A percentile compares a stretch with the other conserved stretches of the same genome.
phyloP scores from a whole-genome alignment of 2,797 vertebrate species.

The Hephaestus fuliginosus region DNA sequence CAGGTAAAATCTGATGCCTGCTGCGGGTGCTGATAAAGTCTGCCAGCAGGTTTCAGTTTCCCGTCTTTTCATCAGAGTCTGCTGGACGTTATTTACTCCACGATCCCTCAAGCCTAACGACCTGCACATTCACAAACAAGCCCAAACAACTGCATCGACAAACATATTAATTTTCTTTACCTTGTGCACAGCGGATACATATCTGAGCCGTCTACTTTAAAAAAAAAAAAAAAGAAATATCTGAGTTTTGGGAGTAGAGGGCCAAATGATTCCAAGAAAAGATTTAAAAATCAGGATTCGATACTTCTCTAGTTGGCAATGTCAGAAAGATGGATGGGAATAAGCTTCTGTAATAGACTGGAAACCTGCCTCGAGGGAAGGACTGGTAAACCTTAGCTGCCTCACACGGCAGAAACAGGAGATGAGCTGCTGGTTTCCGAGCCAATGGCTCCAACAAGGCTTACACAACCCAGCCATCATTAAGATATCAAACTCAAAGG shows the following conservation, averaged over 20 bases:
- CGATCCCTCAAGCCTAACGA: slow-evolving; percentile 16
- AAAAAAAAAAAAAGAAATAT: background rate
- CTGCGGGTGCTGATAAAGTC: slow-evolving; percentile 63
- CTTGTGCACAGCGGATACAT: background rate
- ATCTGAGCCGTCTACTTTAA: slow-evolving; percentile 10
- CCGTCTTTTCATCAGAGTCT: slow-evolving; percentile 66
- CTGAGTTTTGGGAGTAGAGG: background rate
- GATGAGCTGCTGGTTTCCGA: slow-evolving; percentile 50
- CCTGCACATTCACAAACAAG: slow-evolving; percentile 28
- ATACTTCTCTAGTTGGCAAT: slow-evolving; percentile 24
- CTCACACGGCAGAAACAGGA: slow-evolving; percentile 48
- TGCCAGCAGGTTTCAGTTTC: slow-evolving; percentile 67
- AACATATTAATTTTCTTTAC: slow-evolving; percentile 37
- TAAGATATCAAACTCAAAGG: slow-evolving; percentile 54
- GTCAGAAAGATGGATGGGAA: slow-evolving; percentile 58
- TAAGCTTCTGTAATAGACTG: slow-evolving; percentile 55
- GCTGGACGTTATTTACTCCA: slow-evolving; percentile 42
- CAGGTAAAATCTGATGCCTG: slow-evolving; percentile 70
- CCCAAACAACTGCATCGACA: background rate
- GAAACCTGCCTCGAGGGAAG: slow-evolving; percentile 39
- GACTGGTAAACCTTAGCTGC: slow-evolving; percentile 42
- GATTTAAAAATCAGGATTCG: slow-evolving; percentile 30
- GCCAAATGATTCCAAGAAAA: slow-evolving; percentile 21
- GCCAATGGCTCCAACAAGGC: slow-evolving; percentile 29
- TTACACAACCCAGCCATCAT: slow-evolving; percentile 29